Base-by-base conservation (phyloP, 1,140 invertebrate genomes). In the Contarinia nasturtii region DNA sequence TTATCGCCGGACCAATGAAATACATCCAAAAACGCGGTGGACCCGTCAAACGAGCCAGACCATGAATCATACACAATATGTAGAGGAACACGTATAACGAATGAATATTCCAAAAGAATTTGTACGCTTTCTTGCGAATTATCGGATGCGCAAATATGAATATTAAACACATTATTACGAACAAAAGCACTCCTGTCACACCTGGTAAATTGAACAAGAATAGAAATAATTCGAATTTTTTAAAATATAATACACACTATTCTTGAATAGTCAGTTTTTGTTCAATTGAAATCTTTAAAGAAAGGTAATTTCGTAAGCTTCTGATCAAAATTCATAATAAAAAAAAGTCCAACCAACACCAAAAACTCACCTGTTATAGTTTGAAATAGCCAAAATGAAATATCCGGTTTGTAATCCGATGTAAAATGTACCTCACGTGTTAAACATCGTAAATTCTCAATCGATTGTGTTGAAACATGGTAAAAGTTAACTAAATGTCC, bases 401-500 rank as follows among this genome's bases (percentile, higher is more conserved):
- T 90, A 12, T 84, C 87, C 1, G 89, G 87, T 55, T 82, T 79
- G 46, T 86, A 85, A 60, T 96, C 90, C 1, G 87, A 89, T 8
- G 89, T 82, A 58, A 93, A 97, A 58, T 82, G 81, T 44, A 95
- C 78, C 68, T 95, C 93, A 50, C 89, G 82, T 1, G 95, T 97
- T 2, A 98, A 71, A 65, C 95, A 99, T 19, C 86, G 75, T 10
- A 98, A 70, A 64, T 96, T 87, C 56, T 90, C 88, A 0, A 96
- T 72, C 0, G 93, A 92, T 60, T 98, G 95, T 0, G 91, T 98
- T 2, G 90, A 92, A 1, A 99, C 84, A 58, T 98, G 93, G 65
- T 98, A 99, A 64, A 99, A 98, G 65, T 98, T 99, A 19, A 98
- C 87, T 55, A 95, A 85, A 60, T 99, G 95, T 0, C 95, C 95